Evolutionary conservation across 2,888 invertebrate species (phyloP), one percentile per base, ranked within the genome.

Genomic region (Drosophila phalerata): DNA sequence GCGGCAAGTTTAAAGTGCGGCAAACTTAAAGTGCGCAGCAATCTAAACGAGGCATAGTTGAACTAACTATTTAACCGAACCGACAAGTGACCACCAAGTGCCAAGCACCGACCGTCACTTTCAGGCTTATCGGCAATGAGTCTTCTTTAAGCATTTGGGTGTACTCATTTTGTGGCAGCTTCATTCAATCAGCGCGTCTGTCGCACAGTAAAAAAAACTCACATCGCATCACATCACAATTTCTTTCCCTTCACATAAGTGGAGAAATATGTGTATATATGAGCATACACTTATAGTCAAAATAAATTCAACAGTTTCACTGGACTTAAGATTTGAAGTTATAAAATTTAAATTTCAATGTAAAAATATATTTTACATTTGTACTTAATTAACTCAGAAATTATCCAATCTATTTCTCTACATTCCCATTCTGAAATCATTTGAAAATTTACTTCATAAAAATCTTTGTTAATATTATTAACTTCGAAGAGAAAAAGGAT

Each of bases 61-160:
- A 52, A 48, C 58, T 68, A 57, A 62, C 65, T 38, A 42, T 42
- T 42, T n/a, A 15, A 38, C 42, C 32, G 25, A 25, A 38, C 15
- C n/a, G n/a, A 17, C 15, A 32, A 13, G 38, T 43, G 61, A 25
- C 13, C 19, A 22, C 38, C 63, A 62, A 70, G 82, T 83, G 78
- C 83, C 89, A 77, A 73, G 83, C 87, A 83, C 87, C 49, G 74
- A 51, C 55, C 71, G 75, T 75, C 69, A 69, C 84, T 80, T 77
- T 82, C 51, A 5, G 48, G 38, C 82, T 88, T 86, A 86, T 83
- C 83, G 67, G 67, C 52, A 53, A 47, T 73, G 69, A 38, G 47
- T 61, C 60, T 67, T n/a, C 55, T 49, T 13, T 25, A 11, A 45
- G 25, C 45, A 57, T 45, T 57, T 57, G 56, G 34, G 56, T 57